Conservation (phyloP, 2,797 vertebrate genomes). For the Pangasius macronema region DNA sequence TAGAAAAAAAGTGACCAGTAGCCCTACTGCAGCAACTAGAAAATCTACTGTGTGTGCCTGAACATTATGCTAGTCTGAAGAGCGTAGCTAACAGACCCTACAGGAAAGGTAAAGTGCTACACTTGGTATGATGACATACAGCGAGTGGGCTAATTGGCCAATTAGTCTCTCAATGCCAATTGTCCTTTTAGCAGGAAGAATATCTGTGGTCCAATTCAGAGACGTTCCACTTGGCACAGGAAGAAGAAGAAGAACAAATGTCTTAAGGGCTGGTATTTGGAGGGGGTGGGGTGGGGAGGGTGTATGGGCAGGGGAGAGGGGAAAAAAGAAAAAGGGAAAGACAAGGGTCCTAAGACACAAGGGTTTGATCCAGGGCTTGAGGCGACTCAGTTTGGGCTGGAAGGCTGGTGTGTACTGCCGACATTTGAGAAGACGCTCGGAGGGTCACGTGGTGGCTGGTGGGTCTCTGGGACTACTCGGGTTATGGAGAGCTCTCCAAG, state of each 20-base stretch:
- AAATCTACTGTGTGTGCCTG: slow-evolving; percentile 12
- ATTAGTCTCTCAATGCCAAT: slow-evolving; percentile 34
- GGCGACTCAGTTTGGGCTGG: slow-evolving; percentile 36
- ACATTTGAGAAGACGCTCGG: slow-evolving; percentile 24
- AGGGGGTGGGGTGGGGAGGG: neutral
- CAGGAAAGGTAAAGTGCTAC: slow-evolving; percentile 61
- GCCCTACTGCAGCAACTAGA: slow-evolving; percentile 16
- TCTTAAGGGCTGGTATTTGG: neutral
- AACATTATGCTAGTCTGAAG: slow-evolving; percentile 42
- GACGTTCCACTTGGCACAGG: slow-evolving; percentile 22
- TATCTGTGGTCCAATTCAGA: slow-evolving; percentile 23
- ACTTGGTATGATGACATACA: slow-evolving; percentile 58
- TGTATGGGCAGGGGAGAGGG: neutral
- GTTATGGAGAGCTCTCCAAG: slow-evolving; percentile 76
- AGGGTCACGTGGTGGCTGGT: slow-evolving; percentile 30
- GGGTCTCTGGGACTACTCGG: slow-evolving; percentile 53
- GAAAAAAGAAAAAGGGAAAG: neutral
- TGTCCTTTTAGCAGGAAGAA: slow-evolving; percentile 37
- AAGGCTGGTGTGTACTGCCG: slow-evolving; percentile 44
- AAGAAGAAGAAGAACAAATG: neutral
- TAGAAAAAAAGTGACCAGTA: slow-evolving; percentile 15
- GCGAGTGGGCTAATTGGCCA: slow-evolving; percentile 44
- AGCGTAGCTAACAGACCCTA: slow-evolving; percentile 35
- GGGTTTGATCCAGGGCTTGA: slow-evolving; percentile 36
- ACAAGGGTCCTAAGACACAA: slow-evolving; percentile 1